Evolutionary conservation across 2,888 invertebrate genomes (phyloP).

Genomic region (Agrochola litura): DNA sequence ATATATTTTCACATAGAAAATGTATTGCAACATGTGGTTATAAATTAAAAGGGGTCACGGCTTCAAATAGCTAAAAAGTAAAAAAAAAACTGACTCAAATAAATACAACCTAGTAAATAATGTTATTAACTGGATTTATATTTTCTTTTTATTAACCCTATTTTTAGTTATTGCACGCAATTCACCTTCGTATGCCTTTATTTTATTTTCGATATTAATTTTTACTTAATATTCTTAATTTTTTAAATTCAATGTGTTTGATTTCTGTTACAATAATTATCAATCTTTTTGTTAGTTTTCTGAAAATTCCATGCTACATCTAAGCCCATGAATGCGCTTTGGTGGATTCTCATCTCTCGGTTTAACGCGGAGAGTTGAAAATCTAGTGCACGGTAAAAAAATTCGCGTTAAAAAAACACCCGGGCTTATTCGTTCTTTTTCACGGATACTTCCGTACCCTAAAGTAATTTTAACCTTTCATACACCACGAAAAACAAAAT

Average conservation of each 20-base stretch:
- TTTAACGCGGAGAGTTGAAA: background rate
- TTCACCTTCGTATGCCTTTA: constrained; percentile 44
- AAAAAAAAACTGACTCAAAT: background rate
- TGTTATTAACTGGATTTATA: constrained; percentile 38
- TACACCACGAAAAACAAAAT: background rate
- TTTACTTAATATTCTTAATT: background rate
- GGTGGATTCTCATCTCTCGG: background rate
- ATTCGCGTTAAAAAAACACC: too few relatives aligned
- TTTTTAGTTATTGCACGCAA: constrained; percentile 57
- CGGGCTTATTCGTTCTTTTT: too few relatives aligned
- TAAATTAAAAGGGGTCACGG: background rate
- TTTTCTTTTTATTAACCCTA: constrained; percentile 52
- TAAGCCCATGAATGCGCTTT: background rate
- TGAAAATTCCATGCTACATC: background rate
- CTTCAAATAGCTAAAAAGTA: background rate
- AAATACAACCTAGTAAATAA: background rate
- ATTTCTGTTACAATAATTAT: constrained; percentile 12
- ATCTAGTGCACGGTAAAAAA: background rate
- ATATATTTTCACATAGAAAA: background rate
- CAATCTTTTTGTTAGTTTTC: background rate
- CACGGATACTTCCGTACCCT: too few relatives aligned
- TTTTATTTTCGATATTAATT: constrained; percentile 4
- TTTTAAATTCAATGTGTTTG: constrained; percentile 23
- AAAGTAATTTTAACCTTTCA: background rate
- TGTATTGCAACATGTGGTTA: background rate